A percentile compares a stretch with the other conserved stretches of the same genome.
Conservation (phyloP, 2,888 invertebrate species). For the Hedya salicella region DNA sequence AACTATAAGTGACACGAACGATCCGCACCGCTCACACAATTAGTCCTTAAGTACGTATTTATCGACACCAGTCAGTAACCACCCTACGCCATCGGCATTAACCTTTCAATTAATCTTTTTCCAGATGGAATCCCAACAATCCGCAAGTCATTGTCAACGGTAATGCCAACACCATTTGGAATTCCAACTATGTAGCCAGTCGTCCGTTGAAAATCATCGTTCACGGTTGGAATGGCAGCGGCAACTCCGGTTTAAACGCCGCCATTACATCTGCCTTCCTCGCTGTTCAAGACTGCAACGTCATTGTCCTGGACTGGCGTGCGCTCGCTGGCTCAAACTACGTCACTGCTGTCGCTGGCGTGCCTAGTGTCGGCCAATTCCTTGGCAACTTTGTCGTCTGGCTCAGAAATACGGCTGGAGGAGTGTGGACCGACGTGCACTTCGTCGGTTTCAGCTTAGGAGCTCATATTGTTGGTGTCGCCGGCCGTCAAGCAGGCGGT, state of each 20-base stretch:
- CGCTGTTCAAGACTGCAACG: slow-evolving; percentile 55
- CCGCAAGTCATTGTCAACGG: slow-evolving; percentile 59
- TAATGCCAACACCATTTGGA: slow-evolving; percentile 56
- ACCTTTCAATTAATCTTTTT: no score
- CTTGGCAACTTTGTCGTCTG: slow-evolving; percentile 73
- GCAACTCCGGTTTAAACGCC: slow-evolving; percentile 60
- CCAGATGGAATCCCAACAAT: slow-evolving; percentile 58
- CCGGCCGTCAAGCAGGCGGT: slow-evolving; percentile 60
- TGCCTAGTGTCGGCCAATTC: slow-evolving; percentile 65
- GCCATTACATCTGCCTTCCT: slow-evolving; percentile 63
- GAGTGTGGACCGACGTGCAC: slow-evolving; percentile 72
- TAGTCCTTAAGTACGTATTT: no score
- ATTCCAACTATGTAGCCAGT: slow-evolving; percentile 59
- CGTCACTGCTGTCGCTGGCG: slow-evolving; percentile 60
- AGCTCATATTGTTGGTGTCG: slow-evolving; percentile 73
- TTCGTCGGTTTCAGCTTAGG: slow-evolving; percentile 79
- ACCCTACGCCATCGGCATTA: no score
- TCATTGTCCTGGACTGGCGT: slow-evolving; percentile 72
- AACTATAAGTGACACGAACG: no score
- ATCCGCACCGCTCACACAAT: no score
- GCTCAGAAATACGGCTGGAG: slow-evolving; percentile 67
- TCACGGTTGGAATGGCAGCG: slow-evolving; percentile 70
- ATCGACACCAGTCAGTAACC: no score
- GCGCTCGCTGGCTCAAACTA: slow-evolving; percentile 58
- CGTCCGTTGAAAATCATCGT: slow-evolving; percentile 63